These are phyloP conservation scores for Thaumetopoea pityocampa DNA, from an alignment of 1,140 invertebrate species.

Conservation along the genomic window DNA sequence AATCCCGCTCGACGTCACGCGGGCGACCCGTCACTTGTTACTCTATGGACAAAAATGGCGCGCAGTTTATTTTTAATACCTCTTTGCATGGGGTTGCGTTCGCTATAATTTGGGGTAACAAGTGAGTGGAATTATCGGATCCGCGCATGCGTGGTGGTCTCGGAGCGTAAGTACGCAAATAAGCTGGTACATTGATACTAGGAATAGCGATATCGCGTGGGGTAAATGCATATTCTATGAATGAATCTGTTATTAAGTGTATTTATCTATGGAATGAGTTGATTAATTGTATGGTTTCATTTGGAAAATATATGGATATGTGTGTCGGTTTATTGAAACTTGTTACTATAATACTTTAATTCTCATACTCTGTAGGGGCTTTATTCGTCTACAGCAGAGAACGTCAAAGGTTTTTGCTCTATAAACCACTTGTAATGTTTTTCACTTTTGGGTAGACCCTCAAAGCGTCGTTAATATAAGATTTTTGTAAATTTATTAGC, in stretches of 20 bases:
- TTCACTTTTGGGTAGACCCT: too few relatives aligned
- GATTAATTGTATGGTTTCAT: slow-evolving; percentile 2
- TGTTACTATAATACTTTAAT: too few relatives aligned
- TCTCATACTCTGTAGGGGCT: too few relatives aligned
- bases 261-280: not conserved
- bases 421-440: too few relatives aligned
- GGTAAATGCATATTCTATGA: slow-evolving; percentile 27
- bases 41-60: slow-evolving; percentile 53
- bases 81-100: slow-evolving; percentile 57
- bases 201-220: slow-evolving; percentile 54
- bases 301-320: not conserved
- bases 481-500: too few relatives aligned
- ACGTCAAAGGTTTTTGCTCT: too few relatives aligned
- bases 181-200: slow-evolving; percentile 28
- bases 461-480: too few relatives aligned
- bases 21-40: slow-evolving; percentile 38
- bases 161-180: slow-evolving; percentile 45
- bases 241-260: too few relatives aligned
- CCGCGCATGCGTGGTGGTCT: slow-evolving; percentile 68
- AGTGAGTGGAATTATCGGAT: slow-evolving; percentile 54
- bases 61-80: slow-evolving; percentile 55
- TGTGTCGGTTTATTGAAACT: too few relatives aligned
- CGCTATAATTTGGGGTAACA: slow-evolving; percentile 56
- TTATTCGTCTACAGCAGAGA: too few relatives aligned
- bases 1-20: slow-evolving; percentile 33